A percentile compares a stretch with the other conserved stretches of the same genome.
These are phyloP conservation scores for Chlorospingus semifuscus DNA, from an alignment of 2,797 vertebrate genomes.

Conservation along the genomic window DNA sequence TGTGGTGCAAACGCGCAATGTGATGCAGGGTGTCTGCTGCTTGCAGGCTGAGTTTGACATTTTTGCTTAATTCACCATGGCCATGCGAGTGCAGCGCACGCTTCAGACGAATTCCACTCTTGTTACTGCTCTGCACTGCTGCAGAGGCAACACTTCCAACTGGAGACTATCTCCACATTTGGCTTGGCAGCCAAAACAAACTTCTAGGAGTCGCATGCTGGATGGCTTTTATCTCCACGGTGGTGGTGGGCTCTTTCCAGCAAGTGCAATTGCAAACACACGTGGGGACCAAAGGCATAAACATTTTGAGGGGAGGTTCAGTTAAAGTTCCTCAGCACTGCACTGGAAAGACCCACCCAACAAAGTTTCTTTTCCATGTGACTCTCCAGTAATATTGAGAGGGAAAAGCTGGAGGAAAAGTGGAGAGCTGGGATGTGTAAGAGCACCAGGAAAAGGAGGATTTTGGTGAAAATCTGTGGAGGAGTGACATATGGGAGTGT, in stretches of 20 bases:
- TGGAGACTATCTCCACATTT: constrained; percentile 14
- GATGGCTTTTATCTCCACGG: neutral
- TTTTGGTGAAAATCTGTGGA: neutral
- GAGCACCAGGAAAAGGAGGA: neutral
- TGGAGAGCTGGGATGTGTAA: neutral
- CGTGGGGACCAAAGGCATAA: neutral
- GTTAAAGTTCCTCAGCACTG: accelerated
- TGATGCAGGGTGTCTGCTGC: neutral
- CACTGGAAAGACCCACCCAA: neutral
- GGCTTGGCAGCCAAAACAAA: constrained; percentile 44
- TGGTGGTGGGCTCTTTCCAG: constrained; percentile 22
- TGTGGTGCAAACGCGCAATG: neutral
- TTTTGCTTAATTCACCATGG: constrained; percentile 45
- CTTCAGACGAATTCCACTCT: neutral
- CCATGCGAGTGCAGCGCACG: neutral
- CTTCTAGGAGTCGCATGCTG: neutral
- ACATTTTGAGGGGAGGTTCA: neutral
- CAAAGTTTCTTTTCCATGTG: neutral
- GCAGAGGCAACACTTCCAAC: constrained; percentile 25
- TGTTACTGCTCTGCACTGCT: constrained; percentile 3
- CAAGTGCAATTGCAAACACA: neutral
- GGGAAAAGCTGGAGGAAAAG: neutral
- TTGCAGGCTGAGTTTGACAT: neutral
- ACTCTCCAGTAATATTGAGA: neutral
- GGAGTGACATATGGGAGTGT: neutral